Base-by-base conservation (phyloP, 2,888 invertebrate genomes). In the Metalampra italica region DNA sequence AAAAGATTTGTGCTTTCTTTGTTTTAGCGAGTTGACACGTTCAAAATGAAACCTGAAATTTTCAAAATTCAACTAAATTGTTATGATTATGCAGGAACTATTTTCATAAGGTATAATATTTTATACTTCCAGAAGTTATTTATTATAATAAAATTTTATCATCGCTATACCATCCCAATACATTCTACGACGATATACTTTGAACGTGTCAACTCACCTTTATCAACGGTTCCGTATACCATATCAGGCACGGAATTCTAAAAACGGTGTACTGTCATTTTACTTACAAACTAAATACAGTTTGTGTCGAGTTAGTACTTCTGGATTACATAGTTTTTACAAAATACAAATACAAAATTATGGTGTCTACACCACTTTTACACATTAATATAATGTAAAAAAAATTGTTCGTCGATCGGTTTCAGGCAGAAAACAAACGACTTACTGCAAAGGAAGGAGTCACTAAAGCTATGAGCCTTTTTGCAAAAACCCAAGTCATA, bases 361-460 rank as follows among this genome's bases (percentile, higher is more conserved):
- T 45, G 12, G 37, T 37, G 39, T 29, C 40, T 32, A 47, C 37
- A 30, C 37, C 29, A 51, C 43, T 43, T 48, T 45, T 43, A 41
- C 15, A 37, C 37, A 46, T 41, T 36, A 47, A 41, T 38, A 32
- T 50, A 43, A 34, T 39, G 5, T 34, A 34, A 5, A 34, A 34
- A 34, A 34, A 34, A 34, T 2, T 2, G 34, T 11, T 3, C 34
- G 22, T 22, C 22, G 22, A 22, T 34, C 9, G 34, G 11, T 34
- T 34, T 11, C 34, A 34, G 9, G 7, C 8, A 2, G 34, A 34
- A 9, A 22, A 22, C 5, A 22, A 22, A 22, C 22, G 22, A n/a
- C 22, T 22, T 5, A 22, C 3, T 22, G 5, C 22, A 22, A n/a
- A n/a, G n/a, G n/a, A n/a, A 22, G 22, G 22, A 22, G 22, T 22